Evolutionary conservation across 2,888 invertebrate species (phyloP), one percentile per base, ranked within the genome.

Genomic region (Colletes collaris): DNA sequence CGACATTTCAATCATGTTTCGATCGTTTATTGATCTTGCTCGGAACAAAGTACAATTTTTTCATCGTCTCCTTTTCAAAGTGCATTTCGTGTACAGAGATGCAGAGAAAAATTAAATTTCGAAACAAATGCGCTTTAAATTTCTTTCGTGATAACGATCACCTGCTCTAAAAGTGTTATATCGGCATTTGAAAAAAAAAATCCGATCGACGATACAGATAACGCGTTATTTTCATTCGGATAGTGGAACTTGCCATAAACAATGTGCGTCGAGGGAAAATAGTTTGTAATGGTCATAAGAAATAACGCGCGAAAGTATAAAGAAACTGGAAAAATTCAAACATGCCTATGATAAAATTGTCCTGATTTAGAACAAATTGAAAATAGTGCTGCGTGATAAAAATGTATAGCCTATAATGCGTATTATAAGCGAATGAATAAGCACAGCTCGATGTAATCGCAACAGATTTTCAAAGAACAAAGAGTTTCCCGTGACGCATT

Each of bases 381-480:
- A 66, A 60, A 52, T 11, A 37, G 35, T n/a, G 3, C 11, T 2
- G 4, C 11, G 2, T 4, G 3, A 27, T 16, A 65, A 67, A 67
- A 65, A 44, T 50, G 40, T 7, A 40, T 16, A 46, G 35, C 11
- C 35, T 4, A 7, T 7, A 27, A 40, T 7, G 40, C 40, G 40
- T 40, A 40, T 3, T 8, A 37, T 11, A 10, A 16, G 52, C 44
- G n/a, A 71, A 37, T 40, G 13, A 67, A 56, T 27, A n/a, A 52
- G 52, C 19, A 55, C n/a, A 40, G 40, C 40, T 0, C 13, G 19
- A 52, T 69, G 19, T 13, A 11, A 11, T 44, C 35, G 35, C 16
- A 44, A 60, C 35, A n/a, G 10, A 27, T 65, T 35, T 50, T 49
- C 55, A n/a, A 50, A 40, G 49, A n/a, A 74, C 74, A 76, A 73